Conservation (phyloP, 53 echinoderm and acorn worm species). For the Astropecten irregularis region DNA sequence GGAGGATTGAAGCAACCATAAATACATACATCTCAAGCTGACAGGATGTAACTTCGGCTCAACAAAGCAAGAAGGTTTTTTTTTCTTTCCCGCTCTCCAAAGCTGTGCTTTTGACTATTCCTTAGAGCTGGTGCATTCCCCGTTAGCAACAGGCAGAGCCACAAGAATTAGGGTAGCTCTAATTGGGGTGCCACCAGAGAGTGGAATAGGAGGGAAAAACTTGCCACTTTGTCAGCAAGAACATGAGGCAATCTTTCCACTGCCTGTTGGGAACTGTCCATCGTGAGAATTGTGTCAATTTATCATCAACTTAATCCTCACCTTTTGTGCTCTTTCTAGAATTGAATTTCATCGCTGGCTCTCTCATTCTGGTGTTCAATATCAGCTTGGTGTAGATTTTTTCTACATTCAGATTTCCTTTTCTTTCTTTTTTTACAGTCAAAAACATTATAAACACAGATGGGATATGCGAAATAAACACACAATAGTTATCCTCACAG, state of each 20-base stretch:
- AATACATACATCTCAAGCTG: neutral
- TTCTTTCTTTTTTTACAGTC: too few relatives aligned
- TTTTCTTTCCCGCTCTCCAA: too few relatives aligned
- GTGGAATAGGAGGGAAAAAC: neutral
- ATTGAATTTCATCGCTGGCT: too few relatives aligned
- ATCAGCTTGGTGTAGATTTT: neutral
- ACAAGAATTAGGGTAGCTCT: slow-evolving; percentile 40
- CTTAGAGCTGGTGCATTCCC: too few relatives aligned
- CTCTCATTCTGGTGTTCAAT: neutral
- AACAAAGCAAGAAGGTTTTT: neutral
- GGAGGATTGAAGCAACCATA: neutral
- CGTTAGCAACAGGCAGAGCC: neutral
- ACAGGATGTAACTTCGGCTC: neutral
- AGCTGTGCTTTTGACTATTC: slow-evolving; percentile 17
- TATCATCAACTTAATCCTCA: slow-evolving; percentile 5
- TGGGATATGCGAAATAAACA: too few relatives aligned
- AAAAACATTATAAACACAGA: too few relatives aligned
- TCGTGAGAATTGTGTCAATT: neutral
- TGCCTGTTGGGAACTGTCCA: too few relatives aligned
- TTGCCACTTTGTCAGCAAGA: slow-evolving; percentile 15
- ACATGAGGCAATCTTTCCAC: neutral
- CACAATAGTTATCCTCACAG: too few relatives aligned
- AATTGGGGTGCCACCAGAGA: slow-evolving; percentile 46
- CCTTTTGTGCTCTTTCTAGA: neutral
- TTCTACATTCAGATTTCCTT: too few relatives aligned